Evolutionary conservation across 2,888 invertebrate species (phyloP).

Genomic region (Ptilodon capucinus): DNA sequence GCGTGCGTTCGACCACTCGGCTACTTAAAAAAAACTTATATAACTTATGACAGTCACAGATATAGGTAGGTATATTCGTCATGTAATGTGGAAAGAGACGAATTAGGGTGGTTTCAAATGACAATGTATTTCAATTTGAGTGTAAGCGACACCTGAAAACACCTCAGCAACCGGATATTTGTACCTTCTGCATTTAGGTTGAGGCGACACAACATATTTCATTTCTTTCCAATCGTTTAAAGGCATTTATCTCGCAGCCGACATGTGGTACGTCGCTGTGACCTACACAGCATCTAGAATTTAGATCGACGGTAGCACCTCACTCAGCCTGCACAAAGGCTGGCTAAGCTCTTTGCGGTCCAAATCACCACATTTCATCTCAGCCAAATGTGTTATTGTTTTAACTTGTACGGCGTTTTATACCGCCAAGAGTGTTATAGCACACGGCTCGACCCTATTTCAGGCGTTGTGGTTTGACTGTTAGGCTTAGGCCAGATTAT

Average conservation of each 20-base stretch:
- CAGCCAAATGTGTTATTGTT: slow-evolving; percentile 68
- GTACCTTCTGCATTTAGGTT: neutral
- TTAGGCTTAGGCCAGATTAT: slow-evolving; percentile 12
- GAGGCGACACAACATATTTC: neutral
- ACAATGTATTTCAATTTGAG: too few relatives aligned
- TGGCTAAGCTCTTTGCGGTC: slow-evolving; percentile 35
- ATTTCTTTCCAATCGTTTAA: neutral
- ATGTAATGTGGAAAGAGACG: too few relatives aligned
- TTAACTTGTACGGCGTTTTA: slow-evolving; percentile 59
- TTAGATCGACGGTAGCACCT: slow-evolving; percentile 36
- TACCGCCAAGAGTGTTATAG: slow-evolving; percentile 37
- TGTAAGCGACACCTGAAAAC: too few relatives aligned
- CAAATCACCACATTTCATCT: slow-evolving; percentile 53
- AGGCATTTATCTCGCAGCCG: slow-evolving; percentile 4
- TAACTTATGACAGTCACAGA: too few relatives aligned
- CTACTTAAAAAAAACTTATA: too few relatives aligned
- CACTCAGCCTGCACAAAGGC: slow-evolving; percentile 13
- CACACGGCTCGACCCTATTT: slow-evolving; percentile 45
- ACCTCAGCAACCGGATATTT: too few relatives aligned
- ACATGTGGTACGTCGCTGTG: slow-evolving; percentile 16
- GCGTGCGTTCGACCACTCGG: too few relatives aligned
- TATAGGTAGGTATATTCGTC: too few relatives aligned
- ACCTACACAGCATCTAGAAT: slow-evolving; percentile 46
- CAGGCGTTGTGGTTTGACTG: slow-evolving; percentile 42
- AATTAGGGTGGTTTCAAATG: too few relatives aligned